Evolutionary conservation across 2,888 invertebrate genomes (phyloP).

Genomic region (Hirtodrosophila trivittata): DNA sequence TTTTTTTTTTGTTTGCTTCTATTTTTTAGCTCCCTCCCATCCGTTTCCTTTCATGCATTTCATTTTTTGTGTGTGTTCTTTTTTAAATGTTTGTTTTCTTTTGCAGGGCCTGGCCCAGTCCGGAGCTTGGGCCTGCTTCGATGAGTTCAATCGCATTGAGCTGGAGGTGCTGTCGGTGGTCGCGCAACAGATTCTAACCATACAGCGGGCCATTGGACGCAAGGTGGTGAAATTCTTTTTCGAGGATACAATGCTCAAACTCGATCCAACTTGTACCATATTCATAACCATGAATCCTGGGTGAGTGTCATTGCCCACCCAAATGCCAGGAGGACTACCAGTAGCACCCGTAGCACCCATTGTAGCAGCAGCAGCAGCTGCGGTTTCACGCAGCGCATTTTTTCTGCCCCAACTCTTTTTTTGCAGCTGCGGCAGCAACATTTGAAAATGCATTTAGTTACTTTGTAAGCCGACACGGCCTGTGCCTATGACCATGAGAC

Average conservation of each 20-base stretch:
- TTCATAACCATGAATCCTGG: slow-evolving; percentile 98
- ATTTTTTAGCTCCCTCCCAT: neutral
- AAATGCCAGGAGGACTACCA: neutral
- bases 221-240: slow-evolving; percentile 92
- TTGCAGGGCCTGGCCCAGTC: slow-evolving; percentile 92
- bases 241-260: slow-evolving; percentile 94
- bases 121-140: slow-evolving; percentile 97
- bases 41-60: neutral
- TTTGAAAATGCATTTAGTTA: slow-evolving; percentile 79
- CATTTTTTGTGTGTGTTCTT: slow-evolving; percentile 11
- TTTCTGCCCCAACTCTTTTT: slow-evolving; percentile 26
- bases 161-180: slow-evolving; percentile 96
- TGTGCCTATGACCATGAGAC: slow-evolving; percentile 38
- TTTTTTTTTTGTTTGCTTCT: slow-evolving; percentile 2
- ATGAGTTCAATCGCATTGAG: slow-evolving; percentile 97
- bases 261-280: slow-evolving; percentile 94
- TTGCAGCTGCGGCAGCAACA: slow-evolving; percentile 45
- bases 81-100: slow-evolving; percentile 10
- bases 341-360: slow-evolving; percentile 3
- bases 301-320: slow-evolving; percentile 83
- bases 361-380: slow-evolving; percentile 69
- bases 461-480: slow-evolving; percentile 70
- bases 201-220: slow-evolving; percentile 93
- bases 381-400: slow-evolving; percentile 68
- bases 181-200: slow-evolving; percentile 96